Evolutionary conservation across 1,140 invertebrate species (phyloP), one percentile per base, ranked within the genome.

Genomic region (Campoletis sonorensis): DNA sequence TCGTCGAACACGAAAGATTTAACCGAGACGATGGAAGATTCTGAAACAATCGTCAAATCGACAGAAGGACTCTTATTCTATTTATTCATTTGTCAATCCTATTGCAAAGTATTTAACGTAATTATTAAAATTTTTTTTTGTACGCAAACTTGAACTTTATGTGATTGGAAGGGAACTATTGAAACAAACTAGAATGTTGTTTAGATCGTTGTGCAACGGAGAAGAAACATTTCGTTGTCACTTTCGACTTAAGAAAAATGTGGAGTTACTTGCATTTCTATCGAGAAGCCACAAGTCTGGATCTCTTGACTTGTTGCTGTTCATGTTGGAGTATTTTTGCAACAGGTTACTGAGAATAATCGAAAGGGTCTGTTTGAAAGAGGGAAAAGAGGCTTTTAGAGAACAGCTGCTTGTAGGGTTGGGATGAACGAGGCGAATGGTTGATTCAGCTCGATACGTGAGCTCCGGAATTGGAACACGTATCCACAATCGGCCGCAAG

Each of bases 261-360:
- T 21, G 7, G 3, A 23, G 18, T 58, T 58, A 23, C 10, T 8
- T n/a, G 21, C 54, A 58, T 58, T 4, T 58, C 18, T 23, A 58
- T 58, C 54, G 54, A 18, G 54, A n/a, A 4, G 54, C 18, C 54
- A 45, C 40, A 45, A 45, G 40, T 45, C 40, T 13, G 40, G 18
- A 23, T 21, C 18, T 58, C 54, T 58, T n/a, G 54, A 58, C 54
- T 58, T 58, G 54, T 58, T 58, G 54, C 54, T 58, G 1, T 45
- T 18, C 54, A 58, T 23, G 54, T 58, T 58, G 4, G 54, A 58
- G 21, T 58, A 58, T 58, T 58, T 58, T 58, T 58, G 54, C 54
- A 58, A 23, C 54, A 58, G 54, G 18, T 58, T 23, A 58, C 54
- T 10, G 54, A 23, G 54, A 58, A 58, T 58, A 58, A 58, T 58